These are phyloP conservation scores for Sceloporus tristichus DNA, from an alignment of 2,113 vertebrate species.

Conservation along the genomic window DNA sequence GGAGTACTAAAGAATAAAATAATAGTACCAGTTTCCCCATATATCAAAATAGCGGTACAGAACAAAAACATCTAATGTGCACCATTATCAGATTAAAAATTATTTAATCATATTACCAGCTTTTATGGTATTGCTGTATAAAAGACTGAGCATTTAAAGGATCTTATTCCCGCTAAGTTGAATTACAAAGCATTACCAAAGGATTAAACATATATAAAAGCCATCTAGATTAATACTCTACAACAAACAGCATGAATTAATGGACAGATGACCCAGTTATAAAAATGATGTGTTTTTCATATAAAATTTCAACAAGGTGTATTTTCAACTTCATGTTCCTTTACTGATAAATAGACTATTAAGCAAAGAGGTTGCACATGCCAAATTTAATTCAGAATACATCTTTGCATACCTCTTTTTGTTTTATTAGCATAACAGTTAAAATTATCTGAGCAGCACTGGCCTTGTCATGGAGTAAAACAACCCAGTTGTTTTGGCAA, in stretches of 20 bases:
- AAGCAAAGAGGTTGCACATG: constrained; percentile 37
- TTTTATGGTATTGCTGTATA: constrained; percentile 59
- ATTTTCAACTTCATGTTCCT: constrained; percentile 57
- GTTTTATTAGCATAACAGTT: neutral
- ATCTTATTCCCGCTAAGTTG: constrained; percentile 58
- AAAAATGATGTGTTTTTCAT: constrained; percentile 46
- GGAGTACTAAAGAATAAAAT: constrained; percentile 45
- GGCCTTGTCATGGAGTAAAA: neutral
- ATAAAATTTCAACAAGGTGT: constrained; percentile 52
- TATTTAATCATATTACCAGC: constrained; percentile 64
- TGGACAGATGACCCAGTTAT: constrained; percentile 72
- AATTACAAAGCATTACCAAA: constrained; percentile 56
- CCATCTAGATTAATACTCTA: constrained; percentile 65
- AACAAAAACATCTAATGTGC: constrained; percentile 17
- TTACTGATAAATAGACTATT: constrained; percentile 47
- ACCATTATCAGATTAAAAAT: constrained; percentile 71
- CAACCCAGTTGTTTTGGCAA: neutral
- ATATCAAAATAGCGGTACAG: constrained; percentile 47
- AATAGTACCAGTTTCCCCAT: constrained; percentile 34
- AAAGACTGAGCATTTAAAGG: constrained; percentile 64
- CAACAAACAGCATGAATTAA: constrained; percentile 62
- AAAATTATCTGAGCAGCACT: neutral
- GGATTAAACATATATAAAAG: constrained; percentile 63
- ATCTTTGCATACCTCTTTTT: neutral
- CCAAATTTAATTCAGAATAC: constrained; percentile 23